Conservation (phyloP, 2,113 vertebrate genomes). For the Anser cygnoides region DNA sequence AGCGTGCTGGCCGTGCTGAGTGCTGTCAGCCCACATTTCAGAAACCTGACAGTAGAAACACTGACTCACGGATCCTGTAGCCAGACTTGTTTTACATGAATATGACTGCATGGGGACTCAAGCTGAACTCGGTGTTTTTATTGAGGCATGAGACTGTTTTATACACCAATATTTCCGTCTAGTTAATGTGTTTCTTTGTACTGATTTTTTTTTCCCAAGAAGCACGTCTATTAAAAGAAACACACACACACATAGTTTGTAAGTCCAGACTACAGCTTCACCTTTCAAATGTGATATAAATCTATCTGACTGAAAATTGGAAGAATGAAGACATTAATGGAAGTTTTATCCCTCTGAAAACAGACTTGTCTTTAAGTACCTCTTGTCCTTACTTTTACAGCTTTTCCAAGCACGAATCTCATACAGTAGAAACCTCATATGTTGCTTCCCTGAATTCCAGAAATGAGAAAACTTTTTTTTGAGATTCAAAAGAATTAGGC, state of each 20-base stretch:
- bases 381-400: not conserved
- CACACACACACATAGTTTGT: not conserved
- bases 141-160: not conserved
- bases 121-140: not conserved
- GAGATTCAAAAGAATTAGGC: not conserved
- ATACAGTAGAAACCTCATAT: not conserved
- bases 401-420: not conserved
- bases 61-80: conserved; percentile 33
- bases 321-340: not conserved
- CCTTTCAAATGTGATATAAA: not conserved
- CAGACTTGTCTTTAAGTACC: not conserved
- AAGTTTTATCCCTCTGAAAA: not conserved
- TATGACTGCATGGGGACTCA: not conserved
- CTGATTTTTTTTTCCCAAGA: not conserved
- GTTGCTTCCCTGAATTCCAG: not conserved
- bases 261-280: not conserved
- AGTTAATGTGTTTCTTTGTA: not conserved
- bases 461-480: not conserved
- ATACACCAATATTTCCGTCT: not conserved
- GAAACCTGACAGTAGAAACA: conserved; percentile 54
- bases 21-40: conserved; percentile 33
- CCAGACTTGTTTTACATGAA: not conserved
- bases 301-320: not conserved
- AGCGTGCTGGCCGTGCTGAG: not conserved
- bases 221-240: not conserved